These are phyloP conservation scores for Tiaroga cobitis DNA, from an alignment of 2,797 vertebrate genomes.

Conservation along the genomic window DNA sequence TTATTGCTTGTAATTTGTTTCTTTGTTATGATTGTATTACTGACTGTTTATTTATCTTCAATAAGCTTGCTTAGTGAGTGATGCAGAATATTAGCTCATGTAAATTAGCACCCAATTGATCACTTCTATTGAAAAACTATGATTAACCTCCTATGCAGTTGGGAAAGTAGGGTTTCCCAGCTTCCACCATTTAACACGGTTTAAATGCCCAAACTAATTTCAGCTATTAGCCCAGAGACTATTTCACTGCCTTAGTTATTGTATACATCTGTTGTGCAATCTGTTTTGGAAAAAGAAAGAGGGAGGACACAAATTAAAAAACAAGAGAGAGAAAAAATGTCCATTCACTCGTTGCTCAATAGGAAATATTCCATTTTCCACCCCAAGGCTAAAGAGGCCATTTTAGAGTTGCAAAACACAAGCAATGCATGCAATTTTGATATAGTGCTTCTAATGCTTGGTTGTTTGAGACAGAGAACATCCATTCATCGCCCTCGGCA, in stretches of 20 bases:
- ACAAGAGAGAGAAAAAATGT: background rate
- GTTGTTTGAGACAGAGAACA: background rate
- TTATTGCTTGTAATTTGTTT: background rate
- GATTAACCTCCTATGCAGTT: background rate
- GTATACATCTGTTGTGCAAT: conserved; percentile 65
- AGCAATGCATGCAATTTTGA: background rate
- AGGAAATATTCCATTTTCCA: background rate
- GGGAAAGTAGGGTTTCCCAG: conserved; percentile 1
- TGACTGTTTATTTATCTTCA: background rate
- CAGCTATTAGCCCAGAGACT: conserved; percentile 39
- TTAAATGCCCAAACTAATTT: conserved; percentile 38
- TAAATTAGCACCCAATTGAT: background rate
- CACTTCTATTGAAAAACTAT: background rate
- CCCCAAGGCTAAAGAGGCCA: background rate
- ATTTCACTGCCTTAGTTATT: conserved; percentile 52
- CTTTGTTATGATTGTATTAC: background rate
- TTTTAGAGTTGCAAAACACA: background rate
- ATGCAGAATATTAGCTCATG: background rate
- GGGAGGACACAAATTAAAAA: background rate
- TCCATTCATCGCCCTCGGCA: background rate
- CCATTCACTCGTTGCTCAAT: background rate
- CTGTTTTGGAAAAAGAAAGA: conserved; percentile 47
- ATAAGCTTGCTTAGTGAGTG: background rate
- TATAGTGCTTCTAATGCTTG: background rate
- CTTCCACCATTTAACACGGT: background rate